Conservation (phyloP, 1,140 invertebrate species). For the Galendromus occidentalis region DNA sequence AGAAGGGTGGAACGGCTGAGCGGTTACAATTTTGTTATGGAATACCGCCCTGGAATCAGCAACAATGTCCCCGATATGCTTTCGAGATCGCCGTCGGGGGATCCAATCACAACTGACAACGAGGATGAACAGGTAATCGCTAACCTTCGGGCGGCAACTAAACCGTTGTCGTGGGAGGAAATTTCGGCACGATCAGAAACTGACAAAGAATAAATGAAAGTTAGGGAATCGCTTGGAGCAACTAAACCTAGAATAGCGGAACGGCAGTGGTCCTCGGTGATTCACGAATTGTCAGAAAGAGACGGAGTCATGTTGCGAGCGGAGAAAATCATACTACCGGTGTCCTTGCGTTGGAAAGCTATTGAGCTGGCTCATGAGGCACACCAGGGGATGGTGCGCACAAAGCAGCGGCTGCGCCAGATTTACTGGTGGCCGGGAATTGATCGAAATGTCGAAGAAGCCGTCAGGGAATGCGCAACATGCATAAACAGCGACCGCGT, state of each 20-base stretch:
- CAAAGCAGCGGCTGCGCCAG: not conserved
- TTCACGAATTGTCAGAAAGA: not conserved
- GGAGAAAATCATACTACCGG: not conserved
- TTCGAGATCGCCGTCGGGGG: not conserved
- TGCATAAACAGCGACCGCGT: too few relatives aligned
- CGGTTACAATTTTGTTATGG: not conserved
- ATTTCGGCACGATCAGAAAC: not conserved
- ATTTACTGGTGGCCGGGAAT: not conserved
- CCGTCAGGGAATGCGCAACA: not conserved
- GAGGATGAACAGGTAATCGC: not conserved
- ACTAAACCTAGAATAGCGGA: not conserved
- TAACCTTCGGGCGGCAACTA: not conserved
- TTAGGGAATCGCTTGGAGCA: not conserved
- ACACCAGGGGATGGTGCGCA: not conserved
- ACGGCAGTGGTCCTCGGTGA: not conserved
- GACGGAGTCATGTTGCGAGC: not conserved
- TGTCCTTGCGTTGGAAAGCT: not conserved
- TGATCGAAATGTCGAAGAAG: not conserved
- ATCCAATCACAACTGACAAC: not conserved
- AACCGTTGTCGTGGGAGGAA: not conserved
- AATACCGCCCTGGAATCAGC: not conserved
- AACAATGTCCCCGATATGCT: not conserved
- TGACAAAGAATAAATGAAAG: not conserved
- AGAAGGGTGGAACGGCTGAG: not conserved
- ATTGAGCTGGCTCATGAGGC: not conserved